Percentiles rank a stretch among this genome's conserved stretches.
Conservation (phyloP, 2,113 vertebrate species). For the Hymenochirus boettgeri region DNA sequence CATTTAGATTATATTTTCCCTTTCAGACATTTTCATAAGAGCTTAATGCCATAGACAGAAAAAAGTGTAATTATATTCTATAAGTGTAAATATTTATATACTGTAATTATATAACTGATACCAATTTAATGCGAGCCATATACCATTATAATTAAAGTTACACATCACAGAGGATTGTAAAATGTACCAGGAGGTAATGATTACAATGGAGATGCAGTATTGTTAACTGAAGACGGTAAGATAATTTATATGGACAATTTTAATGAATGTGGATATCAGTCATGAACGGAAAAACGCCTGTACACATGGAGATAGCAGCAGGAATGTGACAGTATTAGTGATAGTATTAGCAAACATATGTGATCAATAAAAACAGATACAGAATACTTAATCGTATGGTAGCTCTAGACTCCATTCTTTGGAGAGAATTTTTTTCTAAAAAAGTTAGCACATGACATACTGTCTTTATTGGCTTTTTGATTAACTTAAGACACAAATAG, state of each 20-base stretch:
- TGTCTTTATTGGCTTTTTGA: too few species aligned
- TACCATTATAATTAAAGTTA: slow-evolving; percentile 2
- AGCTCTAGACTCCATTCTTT: too few species aligned
- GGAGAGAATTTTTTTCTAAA: too few species aligned
- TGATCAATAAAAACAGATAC: neutral
- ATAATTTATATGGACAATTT: slow-evolving; percentile 3
- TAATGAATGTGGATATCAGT: neutral
- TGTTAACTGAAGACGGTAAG: neutral
- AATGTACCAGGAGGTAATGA: slow-evolving; percentile 3
- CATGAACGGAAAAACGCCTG: neutral
- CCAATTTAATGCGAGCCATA: neutral
- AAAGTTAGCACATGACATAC: too few species aligned
- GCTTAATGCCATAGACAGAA: too few species aligned
- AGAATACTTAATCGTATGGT: too few species aligned
- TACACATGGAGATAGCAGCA: neutral
- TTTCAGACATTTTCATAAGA: too few species aligned
- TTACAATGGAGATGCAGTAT: neutral
- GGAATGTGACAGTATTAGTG: neutral
- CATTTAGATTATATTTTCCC: too few species aligned
- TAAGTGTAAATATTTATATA: neutral
- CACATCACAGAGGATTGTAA: neutral
- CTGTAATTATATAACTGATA: neutral
- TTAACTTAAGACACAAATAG: too few species aligned
- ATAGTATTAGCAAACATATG: slow-evolving; percentile 3
- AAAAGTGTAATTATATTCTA: neutral